Evolutionary conservation across 1,140 invertebrate species (phyloP), one percentile per base, ranked within the genome.

Genomic region (Druon quercuslanigerum): DNA sequence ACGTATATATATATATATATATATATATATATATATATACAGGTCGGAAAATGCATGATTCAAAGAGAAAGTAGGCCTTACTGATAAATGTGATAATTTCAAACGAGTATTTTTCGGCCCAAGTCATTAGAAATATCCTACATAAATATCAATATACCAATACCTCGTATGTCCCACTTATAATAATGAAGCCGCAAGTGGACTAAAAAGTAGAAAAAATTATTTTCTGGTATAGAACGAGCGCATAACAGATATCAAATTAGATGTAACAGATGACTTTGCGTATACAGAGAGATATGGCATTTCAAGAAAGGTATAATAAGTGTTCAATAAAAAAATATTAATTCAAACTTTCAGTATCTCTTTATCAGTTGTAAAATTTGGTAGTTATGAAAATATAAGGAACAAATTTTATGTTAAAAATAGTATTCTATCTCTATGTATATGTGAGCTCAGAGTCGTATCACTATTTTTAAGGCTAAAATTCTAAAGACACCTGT

Each of bases 401-500:
- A 13, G 56, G 2, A 60, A 66, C 19, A 5, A 46, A 8, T 9
- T 46, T 46, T 46, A 46, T 46, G 40, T 9, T 9, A 11, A 46
- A 56, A 56, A 17, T 17, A 17, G 19, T 19, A 6, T 56, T 9
- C n/a, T 19, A 16, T 40, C 57, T 60, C 7, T 66, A 7, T 33
- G 25, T 14, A 11, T 66, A 66, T 16, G 20, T 66, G 3, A 13
- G 14, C 7, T 66, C 25, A 14, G 6, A 66, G 40, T 66, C 25
- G 57, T 40, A 66, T 66, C 20, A 66, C 25, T 66, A 66, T n/a
- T 33, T 33, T 66, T 66, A 66, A 66, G 57, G 57, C 57, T 66
- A 66, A 66, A 40, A 66, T 66, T 66, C 20, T 72, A 72, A 72
- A 77, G 17, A 72, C 71, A 57, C 54, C 50, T 77, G 75, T 77